These are phyloP conservation scores for Pammene aurita DNA, from an alignment of 2,888 invertebrate genomes.

Conservation along the genomic window DNA sequence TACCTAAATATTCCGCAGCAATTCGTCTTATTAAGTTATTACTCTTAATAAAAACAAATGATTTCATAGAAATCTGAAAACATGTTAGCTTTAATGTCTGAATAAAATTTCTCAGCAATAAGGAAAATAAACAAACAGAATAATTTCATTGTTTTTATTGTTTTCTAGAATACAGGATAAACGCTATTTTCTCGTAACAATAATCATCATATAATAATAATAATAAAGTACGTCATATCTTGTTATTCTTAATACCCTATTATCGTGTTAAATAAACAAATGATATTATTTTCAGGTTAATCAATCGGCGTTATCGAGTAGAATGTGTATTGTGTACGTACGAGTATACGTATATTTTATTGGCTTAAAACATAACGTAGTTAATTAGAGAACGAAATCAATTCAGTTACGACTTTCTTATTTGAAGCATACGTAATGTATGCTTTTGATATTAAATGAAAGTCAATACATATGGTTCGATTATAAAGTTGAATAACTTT, in stretches of 20 bases:
- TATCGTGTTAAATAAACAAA: constrained; percentile 12
- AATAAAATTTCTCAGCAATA: too few relatives aligned
- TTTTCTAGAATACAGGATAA: too few relatives aligned
- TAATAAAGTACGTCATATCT: not conserved
- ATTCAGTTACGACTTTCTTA: too few relatives aligned
- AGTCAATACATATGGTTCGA: constrained; percentile 14
- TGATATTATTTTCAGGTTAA: constrained; percentile 23
- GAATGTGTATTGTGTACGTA: not conserved
- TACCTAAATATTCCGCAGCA: too few relatives aligned
- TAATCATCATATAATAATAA: not conserved
- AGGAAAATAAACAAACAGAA: too few relatives aligned
- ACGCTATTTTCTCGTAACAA: constrained; percentile 1
- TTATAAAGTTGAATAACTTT: not conserved
- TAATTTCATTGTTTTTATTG: too few relatives aligned
- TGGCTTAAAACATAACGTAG: not conserved
- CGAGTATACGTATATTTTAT: not conserved
- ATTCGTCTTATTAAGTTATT: too few relatives aligned
- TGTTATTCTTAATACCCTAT: constrained; percentile 2
- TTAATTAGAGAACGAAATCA: too few relatives aligned
- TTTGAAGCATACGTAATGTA: not conserved
- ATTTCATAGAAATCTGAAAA: too few relatives aligned
- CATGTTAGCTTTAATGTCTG: too few relatives aligned
- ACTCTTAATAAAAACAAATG: too few relatives aligned
- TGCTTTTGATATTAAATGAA: constrained; percentile 5
- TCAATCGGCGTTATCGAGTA: not conserved